These are phyloP conservation scores for Epizoanthus fatuus DNA, from an alignment of 92 coral and sea anemone genomes.

Conservation along the genomic window DNA sequence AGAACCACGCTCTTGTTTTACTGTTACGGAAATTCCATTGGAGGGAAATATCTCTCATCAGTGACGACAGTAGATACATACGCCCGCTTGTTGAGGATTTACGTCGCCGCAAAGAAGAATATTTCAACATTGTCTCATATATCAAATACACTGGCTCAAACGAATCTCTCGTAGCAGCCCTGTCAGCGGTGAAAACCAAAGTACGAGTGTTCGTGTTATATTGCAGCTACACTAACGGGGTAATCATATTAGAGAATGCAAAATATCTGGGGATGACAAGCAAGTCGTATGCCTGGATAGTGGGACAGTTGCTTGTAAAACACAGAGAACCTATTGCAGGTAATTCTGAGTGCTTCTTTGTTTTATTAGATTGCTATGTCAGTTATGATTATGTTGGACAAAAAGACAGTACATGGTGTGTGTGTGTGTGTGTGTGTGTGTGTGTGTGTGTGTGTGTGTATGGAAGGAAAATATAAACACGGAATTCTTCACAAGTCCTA, in stretches of 20 bases:
- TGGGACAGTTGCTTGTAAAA: conserved; percentile 39
- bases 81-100: conserved; percentile 28
- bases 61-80: conserved; percentile 16
- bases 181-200: conserved; percentile 17
- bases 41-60: conserved; percentile 18
- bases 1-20: conserved; percentile 31
- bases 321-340: conserved; percentile 9
- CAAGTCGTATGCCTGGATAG: conserved; percentile 26
- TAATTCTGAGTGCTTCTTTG: background rate
- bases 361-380: background rate
- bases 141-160: conserved; percentile 26
- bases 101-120: background rate
- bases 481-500: too few species aligned
- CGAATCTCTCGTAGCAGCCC: conserved; percentile 8
- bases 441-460: too few species aligned
- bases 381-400: too few species aligned
- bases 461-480: too few species aligned
- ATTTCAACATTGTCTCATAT: conserved; percentile 19
- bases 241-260: conserved; percentile 16
- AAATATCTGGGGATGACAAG: conserved; percentile 15
- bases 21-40: conserved; percentile 19
- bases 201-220: conserved; percentile 36
- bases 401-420: too few species aligned
- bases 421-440: too few species aligned
- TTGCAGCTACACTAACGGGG: background rate